Evolutionary conservation across 2,113 vertebrate genomes (phyloP).

Genomic region (Pterocles orientalis): DNA sequence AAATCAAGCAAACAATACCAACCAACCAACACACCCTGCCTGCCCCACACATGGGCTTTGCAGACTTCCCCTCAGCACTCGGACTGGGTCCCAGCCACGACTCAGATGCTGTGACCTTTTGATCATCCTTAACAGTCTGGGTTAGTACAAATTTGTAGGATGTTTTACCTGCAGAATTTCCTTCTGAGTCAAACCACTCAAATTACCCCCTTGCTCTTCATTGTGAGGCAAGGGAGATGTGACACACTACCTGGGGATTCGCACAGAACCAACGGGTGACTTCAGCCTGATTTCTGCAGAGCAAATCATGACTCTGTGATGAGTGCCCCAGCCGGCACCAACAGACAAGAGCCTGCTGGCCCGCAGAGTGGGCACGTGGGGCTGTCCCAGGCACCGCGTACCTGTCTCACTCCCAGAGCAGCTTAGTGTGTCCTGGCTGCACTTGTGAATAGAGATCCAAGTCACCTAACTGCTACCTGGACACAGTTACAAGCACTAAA

Average conservation of each 20-base stretch:
- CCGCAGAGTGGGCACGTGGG: rapidly evolving
- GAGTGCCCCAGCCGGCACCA: neutral
- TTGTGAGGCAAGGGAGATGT: neutral
- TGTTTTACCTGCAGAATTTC: neutral
- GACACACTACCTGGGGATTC: neutral
- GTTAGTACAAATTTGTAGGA: neutral
- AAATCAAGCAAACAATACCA: neutral
- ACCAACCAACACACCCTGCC: neutral
- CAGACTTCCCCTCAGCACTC: neutral
- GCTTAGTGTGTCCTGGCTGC: neutral
- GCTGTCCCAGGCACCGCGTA: neutral
- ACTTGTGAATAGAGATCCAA: neutral
- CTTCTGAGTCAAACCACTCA: neutral
- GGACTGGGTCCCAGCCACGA: neutral
- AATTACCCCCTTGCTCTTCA: neutral
- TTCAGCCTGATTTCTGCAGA: neutral
- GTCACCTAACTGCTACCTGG: neutral
- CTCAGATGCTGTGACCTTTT: neutral
- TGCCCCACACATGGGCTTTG: rapidly evolving
- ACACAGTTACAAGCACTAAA: neutral
- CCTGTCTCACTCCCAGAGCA: neutral
- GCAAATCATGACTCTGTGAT: rapidly evolving
- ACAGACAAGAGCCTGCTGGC: neutral
- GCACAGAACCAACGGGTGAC: neutral
- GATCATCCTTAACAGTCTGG: neutral